Evolutionary conservation across 2,113 vertebrate genomes (phyloP).

Genomic region (Ptilonorhynchus violaceus): DNA sequence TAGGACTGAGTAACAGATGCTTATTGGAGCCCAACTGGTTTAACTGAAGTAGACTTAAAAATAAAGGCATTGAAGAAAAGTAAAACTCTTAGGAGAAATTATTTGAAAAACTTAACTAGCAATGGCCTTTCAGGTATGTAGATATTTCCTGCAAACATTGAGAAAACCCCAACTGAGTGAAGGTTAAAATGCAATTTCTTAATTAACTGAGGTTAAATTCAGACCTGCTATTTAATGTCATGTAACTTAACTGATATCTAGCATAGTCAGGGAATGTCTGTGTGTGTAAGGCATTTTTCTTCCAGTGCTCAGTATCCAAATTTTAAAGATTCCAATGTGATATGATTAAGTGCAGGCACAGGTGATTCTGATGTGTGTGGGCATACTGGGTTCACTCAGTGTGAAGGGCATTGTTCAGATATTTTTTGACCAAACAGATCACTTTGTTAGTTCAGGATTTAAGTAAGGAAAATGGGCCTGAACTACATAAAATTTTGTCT

Average conservation of each 20-base stretch:
- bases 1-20: not conserved
- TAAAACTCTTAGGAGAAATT: not conserved
- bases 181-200: not conserved
- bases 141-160: not conserved
- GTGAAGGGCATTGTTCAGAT: not conserved
- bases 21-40: not conserved
- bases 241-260: not conserved
- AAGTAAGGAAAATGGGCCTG: not conserved
- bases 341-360: not conserved
- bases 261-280: not conserved
- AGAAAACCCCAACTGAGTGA: not conserved
- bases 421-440: not conserved
- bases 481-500: not conserved
- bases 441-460: not conserved
- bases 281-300: not conserved
- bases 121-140: not conserved
- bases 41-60: not conserved
- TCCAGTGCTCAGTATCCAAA: not conserved
- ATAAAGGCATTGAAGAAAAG: not conserved
- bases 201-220: not conserved
- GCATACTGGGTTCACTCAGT: not conserved
- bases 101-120: not conserved
- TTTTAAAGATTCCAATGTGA: not conserved
- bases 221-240: not conserved
- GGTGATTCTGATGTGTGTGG: not conserved